Percentiles rank a stretch among this genome's conserved stretches.
Conservation (phyloP, 2,888 invertebrate species). For the Acanthosoma haemorrhoidale region DNA sequence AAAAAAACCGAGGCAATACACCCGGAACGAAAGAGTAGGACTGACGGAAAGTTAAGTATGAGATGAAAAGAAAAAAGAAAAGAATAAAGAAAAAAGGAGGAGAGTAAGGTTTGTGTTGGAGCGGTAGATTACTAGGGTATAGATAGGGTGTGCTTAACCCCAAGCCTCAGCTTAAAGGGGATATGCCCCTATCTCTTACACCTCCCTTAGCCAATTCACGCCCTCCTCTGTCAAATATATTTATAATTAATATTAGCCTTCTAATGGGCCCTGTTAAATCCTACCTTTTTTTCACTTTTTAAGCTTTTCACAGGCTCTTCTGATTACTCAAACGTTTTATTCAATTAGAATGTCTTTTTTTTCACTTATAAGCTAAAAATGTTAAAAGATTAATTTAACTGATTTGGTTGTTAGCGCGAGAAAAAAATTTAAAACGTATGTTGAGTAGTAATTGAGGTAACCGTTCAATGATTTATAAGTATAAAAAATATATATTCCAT, state of each 20-base stretch:
- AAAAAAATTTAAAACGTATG: too few species aligned
- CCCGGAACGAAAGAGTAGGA: neutral
- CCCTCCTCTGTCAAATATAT: neutral
- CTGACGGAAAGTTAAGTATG: neutral
- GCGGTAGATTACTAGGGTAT: slow-evolving; percentile 1
- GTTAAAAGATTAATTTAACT: too few species aligned
- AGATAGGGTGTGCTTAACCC: too few species aligned
- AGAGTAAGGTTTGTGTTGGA: too few species aligned
- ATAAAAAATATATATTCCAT: too few species aligned
- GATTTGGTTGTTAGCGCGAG: too few species aligned
- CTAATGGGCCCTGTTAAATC: neutral
- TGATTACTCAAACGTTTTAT: too few species aligned
- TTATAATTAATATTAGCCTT: slow-evolving; percentile 7
- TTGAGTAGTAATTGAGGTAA: too few species aligned
- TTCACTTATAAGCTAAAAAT: too few species aligned
- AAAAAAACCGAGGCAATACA: neutral
- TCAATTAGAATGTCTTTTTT: too few species aligned
- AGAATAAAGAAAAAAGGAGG: neutral
- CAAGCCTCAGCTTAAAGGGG: slow-evolving; percentile 9
- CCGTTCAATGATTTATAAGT: too few species aligned
- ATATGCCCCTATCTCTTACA: neutral
- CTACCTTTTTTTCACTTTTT: neutral
- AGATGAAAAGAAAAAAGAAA: neutral
- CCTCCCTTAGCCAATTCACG: neutral
- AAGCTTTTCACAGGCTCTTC: neutral